Evolutionary conservation across 1,140 invertebrate genomes (phyloP), one percentile per base, ranked within the genome.

Genomic region (Carposina sasakii): DNA sequence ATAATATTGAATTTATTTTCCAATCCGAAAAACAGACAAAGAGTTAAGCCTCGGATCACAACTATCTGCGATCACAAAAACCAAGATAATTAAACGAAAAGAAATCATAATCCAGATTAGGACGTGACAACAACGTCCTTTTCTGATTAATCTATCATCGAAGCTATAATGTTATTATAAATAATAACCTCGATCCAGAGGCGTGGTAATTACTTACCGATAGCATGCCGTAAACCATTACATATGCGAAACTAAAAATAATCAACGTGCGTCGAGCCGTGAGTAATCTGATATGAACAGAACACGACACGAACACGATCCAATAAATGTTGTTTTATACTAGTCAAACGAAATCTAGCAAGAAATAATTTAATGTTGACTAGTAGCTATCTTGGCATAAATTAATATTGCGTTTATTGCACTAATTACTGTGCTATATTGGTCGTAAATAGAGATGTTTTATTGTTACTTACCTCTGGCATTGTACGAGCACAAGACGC

Each of bases 371-470:
- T n/a, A n/a, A n/a, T n/a, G n/a, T n/a, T n/a, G n/a, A n/a, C n/a
- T n/a, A n/a, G n/a, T n/a, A n/a, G n/a, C n/a, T n/a, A n/a, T n/a
- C n/a, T 54, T 53, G 56, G 54, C 54, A 61, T 63, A 57, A 62
- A 66, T 66, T 63, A 63, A 47, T 43, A 67, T 43, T 61, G 61
- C 57, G 71, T 71, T 67, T 71, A 67, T 61, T 50, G 55, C 53
- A 61, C 60, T 78, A 76, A 78, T 78, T 76, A 66, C 52, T 37
- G 28, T 46, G 54, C 50, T 63, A 65, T 63, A 68, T 60, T 65
- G 59, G 54, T 60, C 52, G 53, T 57, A 59, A 67, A 72, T 68
- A 71, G 60, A 72, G 54, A 68, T 60, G 57, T 70, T 64, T 54
- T 60, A 72, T 74, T 76, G 70, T 76, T 60, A 19, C 12, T 31